These are phyloP conservation scores for Anneissia japonica DNA, from an alignment of 35 echinoderm and acorn worm genomes.

Conservation along the genomic window DNA sequence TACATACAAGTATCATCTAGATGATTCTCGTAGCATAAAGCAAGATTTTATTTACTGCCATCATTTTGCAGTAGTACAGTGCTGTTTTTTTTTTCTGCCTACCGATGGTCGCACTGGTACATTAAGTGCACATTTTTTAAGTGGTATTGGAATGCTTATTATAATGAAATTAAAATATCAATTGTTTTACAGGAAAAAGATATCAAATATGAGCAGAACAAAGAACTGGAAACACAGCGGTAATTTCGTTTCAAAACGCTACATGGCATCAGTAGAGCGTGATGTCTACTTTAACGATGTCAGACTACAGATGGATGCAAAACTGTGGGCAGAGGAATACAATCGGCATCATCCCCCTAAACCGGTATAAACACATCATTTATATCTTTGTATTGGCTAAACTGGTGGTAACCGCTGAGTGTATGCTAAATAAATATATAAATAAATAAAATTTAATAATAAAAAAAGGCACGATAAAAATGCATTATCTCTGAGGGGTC, in stretches of 20 bases:
- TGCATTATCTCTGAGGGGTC: no score
- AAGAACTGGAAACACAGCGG: constrained; percentile 62
- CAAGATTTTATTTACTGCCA: no score
- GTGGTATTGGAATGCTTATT: neutral
- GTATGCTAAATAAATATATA: no score
- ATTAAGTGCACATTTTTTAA: neutral
- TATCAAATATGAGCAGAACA: constrained; percentile 61
- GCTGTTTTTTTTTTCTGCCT: no score
- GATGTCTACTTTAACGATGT: constrained; percentile 93
- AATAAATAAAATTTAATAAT: no score
- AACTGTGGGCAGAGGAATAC: constrained; percentile 94
- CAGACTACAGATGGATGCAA: constrained; percentile 83
- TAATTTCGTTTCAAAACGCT: constrained; percentile 79
- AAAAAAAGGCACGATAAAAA: no score
- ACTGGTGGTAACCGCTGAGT: no score
- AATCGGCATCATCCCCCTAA: constrained; percentile 91
- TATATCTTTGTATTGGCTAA: no score
- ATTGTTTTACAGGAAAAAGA: constrained; percentile 68
- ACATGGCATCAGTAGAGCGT: constrained; percentile 78
- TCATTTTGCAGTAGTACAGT: no score
- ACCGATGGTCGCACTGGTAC: no score
- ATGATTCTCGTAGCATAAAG: no score
- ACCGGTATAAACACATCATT: constrained; percentile 33
- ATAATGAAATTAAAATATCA: neutral
- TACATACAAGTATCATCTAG: no score